These are phyloP conservation scores for Bombus picipes DNA, from an alignment of 1,140 invertebrate species.

Conservation along the genomic window DNA sequence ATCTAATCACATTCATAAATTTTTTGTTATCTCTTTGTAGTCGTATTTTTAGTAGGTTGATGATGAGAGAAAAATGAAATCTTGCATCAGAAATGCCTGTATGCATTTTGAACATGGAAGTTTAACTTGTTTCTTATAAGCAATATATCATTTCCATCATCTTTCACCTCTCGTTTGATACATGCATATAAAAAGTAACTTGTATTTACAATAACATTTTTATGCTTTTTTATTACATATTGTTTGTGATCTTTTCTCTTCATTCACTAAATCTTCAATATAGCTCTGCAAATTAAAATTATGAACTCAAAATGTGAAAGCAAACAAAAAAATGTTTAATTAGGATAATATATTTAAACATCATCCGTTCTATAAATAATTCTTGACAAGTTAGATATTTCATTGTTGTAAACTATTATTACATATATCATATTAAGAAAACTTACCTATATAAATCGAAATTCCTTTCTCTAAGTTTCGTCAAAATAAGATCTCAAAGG, in stretches of 20 bases:
- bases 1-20: conserved; percentile 52
- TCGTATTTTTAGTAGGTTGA: conserved; percentile 37
- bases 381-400: neutral
- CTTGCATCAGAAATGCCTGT: conserved; percentile 63
- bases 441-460: conserved; percentile 20
- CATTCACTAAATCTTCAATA: neutral
- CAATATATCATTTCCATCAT: conserved; percentile 6
- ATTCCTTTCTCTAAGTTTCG: neutral
- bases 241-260: neutral
- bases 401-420: neutral
- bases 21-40: conserved; percentile 41
- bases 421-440: neutral
- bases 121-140: neutral
- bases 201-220: neutral
- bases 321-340: neutral
- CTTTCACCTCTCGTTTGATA: neutral
- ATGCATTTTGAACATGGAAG: conserved; percentile 29
- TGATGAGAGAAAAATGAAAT: conserved; percentile 54
- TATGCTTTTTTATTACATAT: neutral
- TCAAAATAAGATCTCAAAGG: neutral
- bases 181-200: neutral
- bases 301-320: neutral
- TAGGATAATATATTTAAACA: neutral
- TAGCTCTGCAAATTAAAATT: neutral
- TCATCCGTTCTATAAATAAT: neutral